phyloP scores from a whole-genome alignment of 2,888 invertebrate species.

The Plebejus anna region DNA sequence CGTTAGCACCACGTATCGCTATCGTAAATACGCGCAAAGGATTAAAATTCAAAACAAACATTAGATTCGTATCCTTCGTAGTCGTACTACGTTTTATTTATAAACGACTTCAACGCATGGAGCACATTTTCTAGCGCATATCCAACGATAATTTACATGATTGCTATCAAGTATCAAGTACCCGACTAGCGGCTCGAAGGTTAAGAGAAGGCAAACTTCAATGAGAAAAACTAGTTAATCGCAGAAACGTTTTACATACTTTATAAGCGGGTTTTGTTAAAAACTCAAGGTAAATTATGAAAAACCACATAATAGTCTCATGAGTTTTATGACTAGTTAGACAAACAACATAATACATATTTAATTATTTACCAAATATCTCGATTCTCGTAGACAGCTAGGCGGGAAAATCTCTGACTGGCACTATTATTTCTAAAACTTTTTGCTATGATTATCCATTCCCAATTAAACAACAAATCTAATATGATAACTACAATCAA shows the following conservation, averaged over 20 bases:
- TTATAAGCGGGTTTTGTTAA: slow-evolving; percentile 30
- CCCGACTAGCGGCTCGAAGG: slow-evolving; percentile 43
- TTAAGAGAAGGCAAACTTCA: slow-evolving; percentile 46
- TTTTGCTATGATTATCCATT: not conserved
- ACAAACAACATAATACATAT: not conserved
- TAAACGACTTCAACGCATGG: not conserved
- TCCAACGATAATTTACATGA: slow-evolving; percentile 29
- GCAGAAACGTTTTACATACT: slow-evolving; percentile 39
- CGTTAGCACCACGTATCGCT: slow-evolving; percentile 32
- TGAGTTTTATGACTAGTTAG: not conserved
- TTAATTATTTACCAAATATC: slow-evolving; percentile 9
- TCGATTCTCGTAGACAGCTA: not conserved
- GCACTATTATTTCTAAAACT: too few species aligned
- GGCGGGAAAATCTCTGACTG: not conserved
- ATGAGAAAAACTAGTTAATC: slow-evolving; percentile 52
- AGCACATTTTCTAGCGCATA: slow-evolving; percentile 7
- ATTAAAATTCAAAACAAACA: not conserved
- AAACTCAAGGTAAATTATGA: not conserved
- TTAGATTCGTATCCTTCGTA: not conserved
- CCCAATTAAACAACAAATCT: not conserved
- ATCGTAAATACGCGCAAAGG: not conserved
- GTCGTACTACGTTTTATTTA: not conserved
- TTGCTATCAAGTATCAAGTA: slow-evolving; percentile 16
- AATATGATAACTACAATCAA: not conserved
- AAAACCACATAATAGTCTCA: not conserved